phyloP scores from a whole-genome alignment of 2,797 vertebrate species.

The Manis javanica region DNA sequence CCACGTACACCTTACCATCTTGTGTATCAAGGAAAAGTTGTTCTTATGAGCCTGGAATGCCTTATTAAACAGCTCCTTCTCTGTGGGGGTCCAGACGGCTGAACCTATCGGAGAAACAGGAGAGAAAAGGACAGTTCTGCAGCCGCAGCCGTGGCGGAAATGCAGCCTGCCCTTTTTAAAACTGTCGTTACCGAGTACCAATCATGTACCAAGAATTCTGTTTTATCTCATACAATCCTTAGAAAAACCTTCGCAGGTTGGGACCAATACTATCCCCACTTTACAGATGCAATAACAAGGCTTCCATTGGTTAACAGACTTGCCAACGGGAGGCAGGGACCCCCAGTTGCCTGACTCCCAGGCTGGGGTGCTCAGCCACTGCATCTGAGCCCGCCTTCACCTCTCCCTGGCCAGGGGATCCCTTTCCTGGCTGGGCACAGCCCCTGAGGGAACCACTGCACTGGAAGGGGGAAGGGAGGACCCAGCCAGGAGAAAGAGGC shows the following conservation, averaged over 20 bases:
- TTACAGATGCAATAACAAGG: not conserved
- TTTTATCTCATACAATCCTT: not conserved
- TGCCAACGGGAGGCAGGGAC: not conserved
- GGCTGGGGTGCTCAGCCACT: too few relatives aligned
- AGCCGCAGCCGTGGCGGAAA: too few relatives aligned
- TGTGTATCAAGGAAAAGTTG: constrained; percentile 87
- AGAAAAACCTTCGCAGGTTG: not conserved
- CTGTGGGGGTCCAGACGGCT: constrained; percentile 84
- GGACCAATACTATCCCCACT: too few relatives aligned
- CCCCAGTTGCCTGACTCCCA: not conserved
- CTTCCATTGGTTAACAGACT: not conserved
- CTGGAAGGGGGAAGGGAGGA: too few relatives aligned
- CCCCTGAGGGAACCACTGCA: too few relatives aligned
- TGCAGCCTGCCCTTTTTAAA: not conserved
- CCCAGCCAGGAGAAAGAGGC: too few relatives aligned
- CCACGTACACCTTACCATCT: constrained; percentile 79
- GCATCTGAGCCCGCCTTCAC: too few relatives aligned
- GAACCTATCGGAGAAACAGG: constrained; percentile 79
- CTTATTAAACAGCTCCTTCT: constrained; percentile 87
- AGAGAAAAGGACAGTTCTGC: too few relatives aligned
- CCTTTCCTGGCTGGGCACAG: too few relatives aligned
- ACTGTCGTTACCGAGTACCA: not conserved
- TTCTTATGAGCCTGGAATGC: constrained; percentile 84
- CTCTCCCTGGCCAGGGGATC: too few relatives aligned
- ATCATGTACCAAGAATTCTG: not conserved